Conservation (phyloP, 2,888 invertebrate genomes). For the Galerucella pusilla region DNA sequence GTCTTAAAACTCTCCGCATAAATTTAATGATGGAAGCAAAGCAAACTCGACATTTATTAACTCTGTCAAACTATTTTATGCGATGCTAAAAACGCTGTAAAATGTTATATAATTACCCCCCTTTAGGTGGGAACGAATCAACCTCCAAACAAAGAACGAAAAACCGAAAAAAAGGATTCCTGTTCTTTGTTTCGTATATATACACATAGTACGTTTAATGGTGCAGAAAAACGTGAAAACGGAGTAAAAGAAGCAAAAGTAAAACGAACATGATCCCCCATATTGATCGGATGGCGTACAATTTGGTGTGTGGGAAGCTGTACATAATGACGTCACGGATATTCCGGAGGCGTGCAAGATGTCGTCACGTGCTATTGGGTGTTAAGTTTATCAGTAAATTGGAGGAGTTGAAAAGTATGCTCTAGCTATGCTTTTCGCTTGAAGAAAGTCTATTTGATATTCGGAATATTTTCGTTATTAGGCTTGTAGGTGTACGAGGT, state of each 20-base stretch:
- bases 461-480: background rate
- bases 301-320: conserved; percentile 16
- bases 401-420: background rate
- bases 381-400: background rate
- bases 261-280: conserved; percentile 8
- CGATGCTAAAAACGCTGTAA: background rate
- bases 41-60: background rate
- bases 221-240: conserved; percentile 7
- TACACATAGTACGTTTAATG: background rate
- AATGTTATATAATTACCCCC: background rate
- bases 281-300: conserved; percentile 19
- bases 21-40: background rate
- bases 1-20: background rate
- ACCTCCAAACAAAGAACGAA: background rate
- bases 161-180: background rate
- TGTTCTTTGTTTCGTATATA: conserved; percentile 1
- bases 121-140: background rate
- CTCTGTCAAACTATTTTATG: background rate
- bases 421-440: background rate
- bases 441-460: background rate
- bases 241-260: conserved; percentile 13
- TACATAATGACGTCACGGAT: conserved; percentile 13
- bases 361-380: conserved; percentile 6
- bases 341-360: conserved; percentile 15
- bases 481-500: background rate